These are phyloP conservation scores for Triops cancriformis DNA, from an alignment of 1,140 invertebrate genomes.

Conservation along the genomic window DNA sequence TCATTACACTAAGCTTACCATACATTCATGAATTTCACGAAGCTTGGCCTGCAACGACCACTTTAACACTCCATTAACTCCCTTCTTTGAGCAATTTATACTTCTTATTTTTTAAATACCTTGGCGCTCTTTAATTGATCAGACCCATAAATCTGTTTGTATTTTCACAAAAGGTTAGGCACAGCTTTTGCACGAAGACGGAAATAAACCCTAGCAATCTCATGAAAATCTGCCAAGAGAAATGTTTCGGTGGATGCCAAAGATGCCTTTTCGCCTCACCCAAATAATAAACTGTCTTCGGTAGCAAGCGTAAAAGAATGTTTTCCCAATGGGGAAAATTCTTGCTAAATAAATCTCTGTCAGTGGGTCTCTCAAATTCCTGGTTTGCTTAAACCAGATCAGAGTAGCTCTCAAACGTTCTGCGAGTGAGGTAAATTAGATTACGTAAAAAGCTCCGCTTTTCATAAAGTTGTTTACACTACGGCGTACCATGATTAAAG, in stretches of 20 bases:
- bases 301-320: conserved; percentile 6
- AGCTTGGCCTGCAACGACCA: too few species aligned
- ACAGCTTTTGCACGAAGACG: background rate
- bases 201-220: background rate
- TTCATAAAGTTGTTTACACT: background rate
- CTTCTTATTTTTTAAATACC: too few species aligned
- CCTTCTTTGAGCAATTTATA: too few species aligned
- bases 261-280: background rate
- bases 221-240: background rate
- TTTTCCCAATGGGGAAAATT: background rate
- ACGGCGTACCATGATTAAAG: background rate
- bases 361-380: background rate
- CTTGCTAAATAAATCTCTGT: background rate
- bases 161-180: too few species aligned
- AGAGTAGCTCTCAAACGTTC: background rate
- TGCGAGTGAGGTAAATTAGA: background rate
- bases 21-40: too few species aligned
- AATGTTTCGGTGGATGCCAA: background rate
- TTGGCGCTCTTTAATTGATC: too few species aligned
- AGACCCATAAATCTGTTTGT: too few species aligned
- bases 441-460: background rate
- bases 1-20: too few species aligned
- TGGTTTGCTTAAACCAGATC: background rate
- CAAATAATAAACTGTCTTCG: conserved; percentile 6
- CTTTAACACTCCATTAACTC: too few species aligned